phyloP scores from a whole-genome alignment of 2,113 vertebrate species.

The Peromyscus californicus region DNA sequence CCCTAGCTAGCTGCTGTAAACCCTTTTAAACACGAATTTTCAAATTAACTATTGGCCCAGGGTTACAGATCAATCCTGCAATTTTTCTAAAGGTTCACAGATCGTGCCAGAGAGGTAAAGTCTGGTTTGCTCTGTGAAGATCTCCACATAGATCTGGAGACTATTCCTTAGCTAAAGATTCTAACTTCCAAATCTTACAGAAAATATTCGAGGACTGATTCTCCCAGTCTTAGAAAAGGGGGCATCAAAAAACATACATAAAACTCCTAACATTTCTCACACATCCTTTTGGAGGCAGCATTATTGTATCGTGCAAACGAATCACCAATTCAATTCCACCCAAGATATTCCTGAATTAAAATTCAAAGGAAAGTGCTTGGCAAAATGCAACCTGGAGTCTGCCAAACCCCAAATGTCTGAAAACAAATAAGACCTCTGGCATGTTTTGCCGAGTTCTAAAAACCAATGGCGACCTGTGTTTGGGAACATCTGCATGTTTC shows the following conservation, averaged over 20 bases:
- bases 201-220: constrained; percentile 58
- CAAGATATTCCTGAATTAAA: constrained; percentile 63
- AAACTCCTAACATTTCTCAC: constrained; percentile 58
- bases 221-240: constrained; percentile 30
- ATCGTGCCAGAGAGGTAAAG: constrained; percentile 9
- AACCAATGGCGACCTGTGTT: constrained; percentile 20
- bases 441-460: constrained; percentile 54
- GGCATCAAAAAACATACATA: not conserved
- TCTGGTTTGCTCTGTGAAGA: constrained; percentile 52
- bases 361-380: constrained; percentile 75
- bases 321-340: constrained; percentile 74
- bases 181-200: constrained; percentile 63
- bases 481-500: constrained; percentile 33
- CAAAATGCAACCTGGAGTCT: constrained; percentile 63
- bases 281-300: constrained; percentile 62
- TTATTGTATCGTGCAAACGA: constrained; percentile 59
- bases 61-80: constrained; percentile 3
- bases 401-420: constrained; percentile 70
- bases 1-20: constrained; percentile 10
- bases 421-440: constrained; percentile 64
- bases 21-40: constrained; percentile 54
- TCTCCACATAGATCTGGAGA: constrained; percentile 51
- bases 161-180: constrained; percentile 23
- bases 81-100: constrained; percentile 57
- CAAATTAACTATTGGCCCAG: constrained; percentile 26